Evolutionary conservation across 2,797 vertebrate species (phyloP), one percentile per base, ranked within the genome.

Genomic region (Periparus ater): DNA sequence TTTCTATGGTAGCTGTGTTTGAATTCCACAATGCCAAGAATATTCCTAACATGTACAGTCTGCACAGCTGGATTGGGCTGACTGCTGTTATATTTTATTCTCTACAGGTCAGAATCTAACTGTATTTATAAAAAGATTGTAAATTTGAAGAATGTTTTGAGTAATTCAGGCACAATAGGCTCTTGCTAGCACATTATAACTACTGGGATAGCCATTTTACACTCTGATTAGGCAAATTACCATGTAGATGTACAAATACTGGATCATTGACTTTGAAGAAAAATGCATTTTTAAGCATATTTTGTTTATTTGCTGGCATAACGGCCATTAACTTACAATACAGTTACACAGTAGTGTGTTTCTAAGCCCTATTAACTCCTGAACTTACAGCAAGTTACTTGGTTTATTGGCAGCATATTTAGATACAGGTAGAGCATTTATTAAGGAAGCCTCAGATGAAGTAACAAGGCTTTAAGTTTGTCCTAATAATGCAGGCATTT

Each of bases 31-130:
- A 99, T 62, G 74, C 85, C 84, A 84, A 54, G 20, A 97, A 93
- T 7, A 99, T 99, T 91, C 98, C 99, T 85, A 99, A 99, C 96
- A 99, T 99, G 99, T 99, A 99, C 98, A 99, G 99, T 91, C 97
- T 99, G 84, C 99, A 99, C 98, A 99, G 99, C 98, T 99, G 99
- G 99, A 84, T 99, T 90, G 99, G 99, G 21, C 96, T 99, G 95
- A 29, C 60, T 27, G 98, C 96, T 50, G 96, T 99, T 67, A 97
- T 99, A 83, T 93, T 99, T 53, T 99, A 98, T 61, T 27, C 97
- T 75, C 85, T 98, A 30, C 99, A 99, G 99, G 99, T 99, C 96
- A 98, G 97, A 82, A 74, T 68, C 57, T 73, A 82, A 75, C 45
- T 53, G 38, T 95, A 50, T 91, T 95, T 94, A 93, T 75, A 94